These are phyloP conservation scores for Eolophus roseicapilla DNA, from an alignment of 2,113 vertebrate species.

Conservation along the genomic window DNA sequence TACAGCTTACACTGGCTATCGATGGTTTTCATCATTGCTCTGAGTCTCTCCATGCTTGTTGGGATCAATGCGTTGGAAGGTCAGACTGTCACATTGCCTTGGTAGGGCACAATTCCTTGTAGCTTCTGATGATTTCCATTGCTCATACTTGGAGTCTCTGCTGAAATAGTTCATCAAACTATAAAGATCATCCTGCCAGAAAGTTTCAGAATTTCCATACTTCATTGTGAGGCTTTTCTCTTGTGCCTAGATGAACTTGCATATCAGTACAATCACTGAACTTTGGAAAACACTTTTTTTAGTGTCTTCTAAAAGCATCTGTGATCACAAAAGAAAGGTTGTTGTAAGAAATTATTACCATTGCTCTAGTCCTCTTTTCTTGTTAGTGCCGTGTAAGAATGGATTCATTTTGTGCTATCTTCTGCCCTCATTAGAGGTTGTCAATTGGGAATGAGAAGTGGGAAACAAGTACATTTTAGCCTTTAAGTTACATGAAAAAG, in stretches of 20 bases:
- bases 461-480: neutral
- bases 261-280: neutral
- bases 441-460: neutral
- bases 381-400: constrained; percentile 12
- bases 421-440: neutral
- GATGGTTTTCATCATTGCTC: neutral
- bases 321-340: neutral
- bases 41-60: neutral
- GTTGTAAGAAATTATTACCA: neutral
- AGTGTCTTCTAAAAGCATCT: neutral
- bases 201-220: constrained; percentile 4
- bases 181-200: constrained; percentile 4
- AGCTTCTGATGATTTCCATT: neutral
- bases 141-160: neutral
- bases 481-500: constrained; percentile 28
- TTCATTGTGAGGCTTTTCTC: neutral
- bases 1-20: neutral
- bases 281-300: neutral
- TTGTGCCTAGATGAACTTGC: neutral
- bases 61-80: neutral
- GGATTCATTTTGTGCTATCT: neutral
- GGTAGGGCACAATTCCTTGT: neutral
- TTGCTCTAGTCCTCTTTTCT: neutral
- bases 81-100: neutral
- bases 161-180: neutral